Evolutionary conservation across 2,113 vertebrate species (phyloP), one percentile per base, ranked within the genome.

Genomic region (Antidorcas marsupialis): DNA sequence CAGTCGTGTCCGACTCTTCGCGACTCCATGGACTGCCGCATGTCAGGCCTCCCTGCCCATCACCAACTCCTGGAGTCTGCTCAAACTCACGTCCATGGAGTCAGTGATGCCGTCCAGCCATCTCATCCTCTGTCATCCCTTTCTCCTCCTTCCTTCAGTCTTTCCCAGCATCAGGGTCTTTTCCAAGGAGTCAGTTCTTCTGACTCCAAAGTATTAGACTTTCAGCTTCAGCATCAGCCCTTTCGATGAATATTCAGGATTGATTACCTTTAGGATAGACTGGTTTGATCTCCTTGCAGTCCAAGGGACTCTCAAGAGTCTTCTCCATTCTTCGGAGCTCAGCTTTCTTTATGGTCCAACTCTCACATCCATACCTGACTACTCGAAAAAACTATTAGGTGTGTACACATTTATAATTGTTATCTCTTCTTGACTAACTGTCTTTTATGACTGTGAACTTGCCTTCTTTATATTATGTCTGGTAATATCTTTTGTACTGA

Each of bases 361-460:
- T n/a, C 64, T n/a, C n/a, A 67, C 64, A 67, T 67, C 33, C 64
- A 36, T 19, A 21, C 17, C 5, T n/a, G 33, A 10, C 64, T 10
- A n/a, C 33, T n/a, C 16, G 33, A 19, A 7, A 33, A n/a, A 19
- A 17, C 62, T 76, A 52, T 71, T 53, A 82, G 67, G 27, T 78
- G 1, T 53, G 5, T 36, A 25, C 16, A 62, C 19, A 33, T 81
- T 86, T 81, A 64, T 19, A 79, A 36, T 93, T 78, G 39, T 76
- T 53, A 39, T 62, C 82, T 55, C 30, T 87, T 62, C 28, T 45
- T 30, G 53, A 90, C 50, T 89, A 15, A 55, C 53, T 87, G 19
- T 84, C 52, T 79, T 78, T 87, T 89, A 36, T 45, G 43, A 87
- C 78, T 86, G 53, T 52, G 27, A 97, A 30, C 28, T 91, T 14